Conservation (phyloP, 2,797 vertebrate genomes). For the Acanthurus tractus region DNA sequence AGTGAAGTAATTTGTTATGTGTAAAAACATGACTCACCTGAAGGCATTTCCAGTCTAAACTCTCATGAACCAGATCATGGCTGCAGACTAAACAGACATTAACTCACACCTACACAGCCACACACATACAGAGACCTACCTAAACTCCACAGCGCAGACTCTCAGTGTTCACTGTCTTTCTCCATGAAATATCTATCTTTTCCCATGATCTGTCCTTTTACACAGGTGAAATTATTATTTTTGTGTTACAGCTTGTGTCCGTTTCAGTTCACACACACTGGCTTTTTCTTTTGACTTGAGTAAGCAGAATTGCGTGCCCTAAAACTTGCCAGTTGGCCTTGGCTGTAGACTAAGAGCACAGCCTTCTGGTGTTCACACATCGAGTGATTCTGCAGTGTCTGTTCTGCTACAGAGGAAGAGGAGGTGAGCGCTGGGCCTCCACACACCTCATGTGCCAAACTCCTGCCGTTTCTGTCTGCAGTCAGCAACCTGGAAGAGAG, state of each 20-base stretch:
- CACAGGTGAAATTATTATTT: background rate
- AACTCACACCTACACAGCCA: constrained; percentile 39
- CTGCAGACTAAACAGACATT: constrained; percentile 77
- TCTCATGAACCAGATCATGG: constrained; percentile 45
- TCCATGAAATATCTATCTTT: background rate
- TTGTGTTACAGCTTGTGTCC: constrained; percentile 14
- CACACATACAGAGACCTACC: constrained; percentile 13
- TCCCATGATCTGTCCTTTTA: background rate
- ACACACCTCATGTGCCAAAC: constrained; percentile 24
- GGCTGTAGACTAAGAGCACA: constrained; percentile 31
- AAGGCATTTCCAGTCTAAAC: constrained; percentile 75
- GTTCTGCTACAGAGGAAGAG: constrained; percentile 36
- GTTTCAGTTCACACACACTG: constrained; percentile 8
- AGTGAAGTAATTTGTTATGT: constrained; percentile 60
- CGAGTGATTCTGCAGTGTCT: constrained; percentile 38
- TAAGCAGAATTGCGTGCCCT: constrained; percentile 43
- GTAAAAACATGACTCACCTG: constrained; percentile 61
- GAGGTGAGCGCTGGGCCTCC: constrained; percentile 39
- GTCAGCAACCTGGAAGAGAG: constrained; percentile 61
- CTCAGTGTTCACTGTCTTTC: background rate
- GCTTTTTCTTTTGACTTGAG: constrained; percentile 28
- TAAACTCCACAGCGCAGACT: constrained; percentile 37
- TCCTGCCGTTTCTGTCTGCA: constrained; percentile 44
- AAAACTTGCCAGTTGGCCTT: constrained; percentile 55
- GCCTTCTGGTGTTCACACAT: constrained; percentile 56